Evolutionary conservation across 2,113 vertebrate species (phyloP).

Genomic region (Salvelinus namaycush): DNA sequence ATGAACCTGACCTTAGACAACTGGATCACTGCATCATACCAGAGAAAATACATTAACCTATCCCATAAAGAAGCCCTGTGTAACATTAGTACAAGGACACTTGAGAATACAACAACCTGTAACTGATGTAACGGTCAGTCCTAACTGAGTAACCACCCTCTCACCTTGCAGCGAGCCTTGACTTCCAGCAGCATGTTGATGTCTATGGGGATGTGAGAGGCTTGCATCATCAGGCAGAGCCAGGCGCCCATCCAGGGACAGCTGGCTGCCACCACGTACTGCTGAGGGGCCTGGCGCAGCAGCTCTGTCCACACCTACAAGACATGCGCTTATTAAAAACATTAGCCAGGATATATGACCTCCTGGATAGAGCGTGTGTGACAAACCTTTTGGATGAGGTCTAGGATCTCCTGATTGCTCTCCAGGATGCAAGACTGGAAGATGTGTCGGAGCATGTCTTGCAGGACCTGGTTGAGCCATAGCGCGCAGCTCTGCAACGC

Average conservation of each 20-base stretch:
- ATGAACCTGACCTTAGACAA: too few relatives aligned
- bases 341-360: not conserved
- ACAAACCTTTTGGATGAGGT: conserved; percentile 93
- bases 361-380: not conserved
- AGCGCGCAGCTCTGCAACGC: conserved; percentile 84
- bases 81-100: too few relatives aligned
- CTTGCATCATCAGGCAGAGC: conserved; percentile 99
- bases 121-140: too few relatives aligned
- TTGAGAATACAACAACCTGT: too few relatives aligned
- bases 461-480: conserved; percentile 95
- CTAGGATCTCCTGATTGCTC: conserved; percentile 96
- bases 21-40: too few relatives aligned
- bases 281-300: conserved; percentile 87
- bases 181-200: conserved; percentile 97
- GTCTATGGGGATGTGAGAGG: conserved; percentile 95
- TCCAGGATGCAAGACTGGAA: conserved; percentile 98
- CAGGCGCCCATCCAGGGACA: conserved; percentile 99
- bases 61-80: too few relatives aligned
- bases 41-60: too few relatives aligned
- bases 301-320: conserved; percentile 93
- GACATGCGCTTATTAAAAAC: not conserved
- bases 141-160: not conserved
- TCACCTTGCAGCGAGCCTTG: conserved; percentile 91
- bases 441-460: conserved; percentile 96
- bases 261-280: conserved; percentile 95